Conservation (phyloP, 2,888 invertebrate genomes). For the Syrista parreyssii region DNA sequence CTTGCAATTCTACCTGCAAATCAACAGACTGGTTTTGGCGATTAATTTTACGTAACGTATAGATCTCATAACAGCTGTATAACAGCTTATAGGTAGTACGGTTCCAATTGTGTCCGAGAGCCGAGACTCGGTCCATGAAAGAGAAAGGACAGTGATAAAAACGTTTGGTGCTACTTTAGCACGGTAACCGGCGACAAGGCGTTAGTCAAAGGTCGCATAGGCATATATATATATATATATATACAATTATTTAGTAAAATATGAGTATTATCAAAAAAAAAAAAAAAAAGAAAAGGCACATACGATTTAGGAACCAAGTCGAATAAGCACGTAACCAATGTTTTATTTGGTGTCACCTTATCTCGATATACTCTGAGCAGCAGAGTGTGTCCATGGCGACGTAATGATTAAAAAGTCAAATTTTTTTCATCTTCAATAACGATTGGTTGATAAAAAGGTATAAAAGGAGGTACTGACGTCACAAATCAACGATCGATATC, state of each 20-base stretch:
- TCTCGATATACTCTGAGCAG: background rate
- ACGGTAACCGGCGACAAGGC: background rate
- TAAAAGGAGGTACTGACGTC: background rate
- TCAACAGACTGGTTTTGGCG: background rate
- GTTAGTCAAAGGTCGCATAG: constrained; percentile 14
- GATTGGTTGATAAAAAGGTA: background rate
- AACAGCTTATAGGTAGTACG: background rate
- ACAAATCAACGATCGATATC: background rate
- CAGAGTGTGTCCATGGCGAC: background rate
- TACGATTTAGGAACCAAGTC: background rate
- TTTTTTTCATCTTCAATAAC: background rate
- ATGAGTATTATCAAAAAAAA: background rate
- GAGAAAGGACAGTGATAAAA: constrained; percentile 29
- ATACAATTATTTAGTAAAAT: background rate
- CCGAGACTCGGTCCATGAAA: constrained; percentile 14
- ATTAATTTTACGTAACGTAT: constrained; percentile 2
- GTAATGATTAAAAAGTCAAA: background rate
- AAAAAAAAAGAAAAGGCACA: background rate
- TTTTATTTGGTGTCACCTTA: constrained; percentile 1
- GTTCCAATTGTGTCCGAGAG: constrained; percentile 5
- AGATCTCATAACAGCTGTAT: background rate
- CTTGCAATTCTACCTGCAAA: background rate
- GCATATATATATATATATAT: background rate
- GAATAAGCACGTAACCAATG: background rate
- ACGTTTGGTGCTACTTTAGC: constrained; percentile 6